A percentile compares a stretch with the other conserved stretches of the same genome.
phyloP scores from a whole-genome alignment of 2,797 vertebrate species.

The Setipinna tenuifilis region DNA sequence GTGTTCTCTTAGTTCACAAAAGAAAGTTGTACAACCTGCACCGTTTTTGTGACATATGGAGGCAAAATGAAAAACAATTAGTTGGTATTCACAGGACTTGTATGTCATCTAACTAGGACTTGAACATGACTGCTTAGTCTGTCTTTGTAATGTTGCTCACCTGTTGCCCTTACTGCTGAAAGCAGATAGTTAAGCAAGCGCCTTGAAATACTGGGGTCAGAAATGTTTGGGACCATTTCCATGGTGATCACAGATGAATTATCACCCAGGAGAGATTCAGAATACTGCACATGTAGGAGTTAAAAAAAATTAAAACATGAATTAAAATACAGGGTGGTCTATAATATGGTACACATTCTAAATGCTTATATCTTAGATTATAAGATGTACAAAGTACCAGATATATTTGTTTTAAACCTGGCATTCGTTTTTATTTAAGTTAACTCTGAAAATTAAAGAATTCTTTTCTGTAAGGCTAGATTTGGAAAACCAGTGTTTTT shows the following conservation, averaged over 20 bases:
- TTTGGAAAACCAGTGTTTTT: too few relatives aligned
- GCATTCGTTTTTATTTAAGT: too few relatives aligned
- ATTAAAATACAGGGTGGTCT: too few relatives aligned
- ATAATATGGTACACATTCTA: too few relatives aligned
- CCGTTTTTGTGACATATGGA: not conserved
- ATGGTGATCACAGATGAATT: constrained; percentile 90
- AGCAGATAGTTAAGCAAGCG: constrained; percentile 90
- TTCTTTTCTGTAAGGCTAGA: too few relatives aligned
- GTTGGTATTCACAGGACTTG: not conserved
- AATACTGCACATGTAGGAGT: constrained; percentile 43
- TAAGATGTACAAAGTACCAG: too few relatives aligned
- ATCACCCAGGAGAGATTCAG: constrained; percentile 81
- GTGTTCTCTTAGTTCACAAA: constrained; percentile 88
- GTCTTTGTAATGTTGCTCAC: constrained; percentile 71
- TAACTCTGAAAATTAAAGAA: too few relatives aligned
- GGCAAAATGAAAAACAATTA: not conserved
- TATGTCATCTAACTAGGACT: not conserved
- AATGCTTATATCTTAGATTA: too few relatives aligned
- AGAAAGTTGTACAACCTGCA: constrained; percentile 89
- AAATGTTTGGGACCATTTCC: constrained; percentile 90
- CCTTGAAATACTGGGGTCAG: constrained; percentile 87
- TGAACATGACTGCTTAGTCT: not conserved
- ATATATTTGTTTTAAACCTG: too few relatives aligned
- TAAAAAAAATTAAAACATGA: not conserved
- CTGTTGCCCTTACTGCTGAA: constrained; percentile 86